These are phyloP conservation scores for Protosalanx chinensis DNA, from an alignment of 2,797 vertebrate genomes.

Conservation along the genomic window DNA sequence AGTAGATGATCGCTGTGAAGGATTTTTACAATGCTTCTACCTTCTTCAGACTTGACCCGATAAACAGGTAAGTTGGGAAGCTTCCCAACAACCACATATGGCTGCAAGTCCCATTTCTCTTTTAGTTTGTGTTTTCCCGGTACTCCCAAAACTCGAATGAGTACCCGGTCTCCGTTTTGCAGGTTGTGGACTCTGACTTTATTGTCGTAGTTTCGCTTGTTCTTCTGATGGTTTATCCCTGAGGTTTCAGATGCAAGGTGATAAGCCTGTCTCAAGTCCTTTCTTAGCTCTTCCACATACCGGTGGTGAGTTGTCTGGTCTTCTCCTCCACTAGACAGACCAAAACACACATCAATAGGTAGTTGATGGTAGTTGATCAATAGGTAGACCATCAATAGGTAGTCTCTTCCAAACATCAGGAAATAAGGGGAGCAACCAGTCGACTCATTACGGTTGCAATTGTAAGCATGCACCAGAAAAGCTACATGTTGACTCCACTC, in stretches of 20 bases:
- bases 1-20: conserved; percentile 29
- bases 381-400: no score
- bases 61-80: conserved; percentile 29
- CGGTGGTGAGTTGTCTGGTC: neutral
- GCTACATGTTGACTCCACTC: conserved; percentile 7
- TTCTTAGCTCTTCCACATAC: conserved; percentile 18
- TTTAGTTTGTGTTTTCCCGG: conserved; percentile 37
- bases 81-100: conserved; percentile 26
- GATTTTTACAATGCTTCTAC: neutral
- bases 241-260: neutral
- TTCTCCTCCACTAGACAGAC: neutral
- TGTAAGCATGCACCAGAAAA: conserved; percentile 10
- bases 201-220: conserved; percentile 23
- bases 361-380: no score
- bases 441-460: conserved; percentile 4
- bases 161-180: conserved; percentile 17
- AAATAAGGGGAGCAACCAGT: conserved; percentile 6
- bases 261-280: conserved; percentile 6
- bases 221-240: conserved; percentile 8
- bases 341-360: conserved; percentile 17
- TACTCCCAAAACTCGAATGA: conserved; percentile 22
- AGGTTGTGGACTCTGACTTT: conserved; percentile 18
- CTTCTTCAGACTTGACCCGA: conserved; percentile 21
- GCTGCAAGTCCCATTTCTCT: conserved; percentile 21
- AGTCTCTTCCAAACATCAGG: conserved; percentile 16